Base-by-base conservation (phyloP, 2,113 vertebrate species). In the Apodemus speciosus region DNA sequence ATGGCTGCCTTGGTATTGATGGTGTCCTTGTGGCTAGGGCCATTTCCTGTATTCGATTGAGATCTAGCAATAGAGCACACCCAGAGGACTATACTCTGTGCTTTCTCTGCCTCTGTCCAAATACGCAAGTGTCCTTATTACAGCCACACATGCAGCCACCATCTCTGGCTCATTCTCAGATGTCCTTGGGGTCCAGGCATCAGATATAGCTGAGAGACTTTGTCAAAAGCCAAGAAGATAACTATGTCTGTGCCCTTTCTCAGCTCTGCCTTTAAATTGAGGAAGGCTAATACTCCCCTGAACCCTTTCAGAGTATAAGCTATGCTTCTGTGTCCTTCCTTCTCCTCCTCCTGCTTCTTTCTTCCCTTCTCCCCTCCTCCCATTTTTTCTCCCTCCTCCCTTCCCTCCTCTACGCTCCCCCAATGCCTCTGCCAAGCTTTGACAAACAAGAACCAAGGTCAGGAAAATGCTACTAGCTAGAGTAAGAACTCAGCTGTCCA, bases 391-490 rank as follows among this genome's bases (percentile, higher is more conserved):
- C 15, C 15, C 46, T 32, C 2, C 30, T 21, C 5, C 30, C 30
- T 16, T 40, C 53, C 8, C 16, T 15, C 51, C 30, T 5, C 11
- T 49, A 43, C 30, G n/a, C 62, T 40, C 64, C 68, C 43, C 46
- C 56, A n/a, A 25, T 23, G 25, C 32, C 93, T 76, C 72, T 60
- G 53, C 88, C 66, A 27, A 27, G 15, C 91, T 90, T 94, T 90
- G 95, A 89, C 53, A n/a, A 69, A 87, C 16, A 76, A 95, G 71
- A 79, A 71, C 75, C 20, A 94, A 94, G 30, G 35, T 77, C 73
- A 80, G 80, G 69, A 68, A 93, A 66, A 80, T 38, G 30, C 6
- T 35, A 43, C 27, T 51, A 13, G 8, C 46, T 85, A 21, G 72
- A 76, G 87, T 89, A 27, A 91, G 85, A 18, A 92, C 85, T 32